Conservation (phyloP, 2,113 vertebrate species). For the Calidris pugnax region DNA sequence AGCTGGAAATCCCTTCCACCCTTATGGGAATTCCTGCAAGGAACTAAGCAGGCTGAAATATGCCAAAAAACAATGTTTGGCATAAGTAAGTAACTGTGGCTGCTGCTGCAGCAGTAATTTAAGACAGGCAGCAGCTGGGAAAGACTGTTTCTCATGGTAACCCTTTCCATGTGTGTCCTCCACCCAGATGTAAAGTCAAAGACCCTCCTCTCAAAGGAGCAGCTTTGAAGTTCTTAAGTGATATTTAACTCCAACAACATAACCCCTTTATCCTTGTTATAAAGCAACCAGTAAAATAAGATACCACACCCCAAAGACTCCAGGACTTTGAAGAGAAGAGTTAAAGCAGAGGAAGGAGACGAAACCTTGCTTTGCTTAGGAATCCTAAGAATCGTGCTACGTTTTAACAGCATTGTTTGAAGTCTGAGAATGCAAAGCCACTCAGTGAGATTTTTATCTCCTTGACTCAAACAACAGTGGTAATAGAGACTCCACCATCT, state of each 20-base stretch:
- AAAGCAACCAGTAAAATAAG: slow-evolving; percentile 55
- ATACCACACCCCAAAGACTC: slow-evolving; percentile 13
- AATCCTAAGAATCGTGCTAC: slow-evolving; percentile 39
- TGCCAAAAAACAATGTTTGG: slow-evolving; percentile 6
- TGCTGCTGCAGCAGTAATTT: slow-evolving; percentile 43
- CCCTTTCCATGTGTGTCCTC: slow-evolving; percentile 20
- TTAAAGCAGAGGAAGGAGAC: background rate
- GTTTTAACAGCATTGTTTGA: slow-evolving; percentile 48
- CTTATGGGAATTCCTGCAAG: slow-evolving; percentile 54
- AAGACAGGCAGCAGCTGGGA: slow-evolving; percentile 43
- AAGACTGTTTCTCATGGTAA: slow-evolving; percentile 24
- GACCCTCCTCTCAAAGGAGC: slow-evolving; percentile 32
- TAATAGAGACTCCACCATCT: slow-evolving; percentile 29
- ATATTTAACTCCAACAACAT: slow-evolving; percentile 50
- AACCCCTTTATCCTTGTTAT: slow-evolving; percentile 7
- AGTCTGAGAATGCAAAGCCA: background rate
- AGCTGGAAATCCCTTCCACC: slow-evolving; percentile 43
- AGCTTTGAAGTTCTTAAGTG: slow-evolving; percentile 61
- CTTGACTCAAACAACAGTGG: slow-evolving; percentile 22
- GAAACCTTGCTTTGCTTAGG: slow-evolving; percentile 12
- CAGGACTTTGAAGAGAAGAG: slow-evolving; percentile 15
- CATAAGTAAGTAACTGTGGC: background rate
- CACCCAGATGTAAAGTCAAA: slow-evolving; percentile 57
- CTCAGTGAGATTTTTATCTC: slow-evolving; percentile 58
- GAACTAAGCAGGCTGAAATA: slow-evolving; percentile 36